Base-by-base conservation (phyloP, 2,113 vertebrate species). In the Montifringilla adamsi region DNA sequence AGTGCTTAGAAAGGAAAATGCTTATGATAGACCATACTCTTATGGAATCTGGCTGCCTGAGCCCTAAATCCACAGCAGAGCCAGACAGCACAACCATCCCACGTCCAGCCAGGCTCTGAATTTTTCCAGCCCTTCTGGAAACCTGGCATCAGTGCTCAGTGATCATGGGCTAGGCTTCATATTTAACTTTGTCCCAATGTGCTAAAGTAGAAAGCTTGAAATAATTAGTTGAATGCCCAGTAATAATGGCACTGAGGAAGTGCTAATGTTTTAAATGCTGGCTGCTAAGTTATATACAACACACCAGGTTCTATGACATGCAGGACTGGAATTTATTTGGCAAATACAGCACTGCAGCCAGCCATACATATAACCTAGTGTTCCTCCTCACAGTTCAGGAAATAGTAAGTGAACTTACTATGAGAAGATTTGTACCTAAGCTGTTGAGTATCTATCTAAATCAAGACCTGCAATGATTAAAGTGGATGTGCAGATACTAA, bases 51-150 rank as follows among this genome's bases (percentile, higher is more conserved):
- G 68, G 16, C 72, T 67, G 43, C 68, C 33, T 77, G 59, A 86
- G 27, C 20, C n/a, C 46, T 41, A 12, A 15, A 89, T 23, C 64
- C 27, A 67, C 64, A 70, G 59, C 33, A 80, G 35, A 77, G 33
- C 49, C 60, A 94, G n/a, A 31, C 15, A 94, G 70, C 67, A 94
- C 88, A 89, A 43, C 33, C 47, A 81, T 67, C 39, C 56, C 39
- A 23, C 1, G 2, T 60, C 37, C 56, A 91, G 49, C 35, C 59
- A 91, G 24, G 28, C 35, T 89, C 64, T 6, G 8, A 55, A 77
- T 77, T 94, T 68, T 95, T 95, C 75, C 68, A 96, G 39, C 30
- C 31, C 18, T 83, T 74, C 72, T 90, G 90, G 85, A 95, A 93
- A 90, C 59, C 85, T 53, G 74, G 73, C 60, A 27, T 3, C 2